Conservation (phyloP, 2,797 vertebrate species). For the Micropoecilia bifurca region DNA sequence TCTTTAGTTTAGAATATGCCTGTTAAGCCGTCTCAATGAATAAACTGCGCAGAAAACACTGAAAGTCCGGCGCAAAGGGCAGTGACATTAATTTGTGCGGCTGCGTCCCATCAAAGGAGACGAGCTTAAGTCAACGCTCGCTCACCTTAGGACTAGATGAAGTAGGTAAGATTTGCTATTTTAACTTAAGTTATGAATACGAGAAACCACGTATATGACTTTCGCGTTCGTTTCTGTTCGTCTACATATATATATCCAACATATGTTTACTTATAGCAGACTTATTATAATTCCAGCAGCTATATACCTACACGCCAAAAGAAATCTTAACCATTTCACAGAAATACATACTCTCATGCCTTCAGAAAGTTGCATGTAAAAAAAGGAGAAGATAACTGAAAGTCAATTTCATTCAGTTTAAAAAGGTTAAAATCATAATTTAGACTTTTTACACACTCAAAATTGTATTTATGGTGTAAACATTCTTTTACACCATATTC, state of each 20-base stretch:
- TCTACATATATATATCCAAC: background rate
- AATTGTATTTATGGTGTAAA: background rate
- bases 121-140: background rate
- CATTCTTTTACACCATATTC: no score
- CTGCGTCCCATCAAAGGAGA: slow-evolving; percentile 1
- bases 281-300: background rate
- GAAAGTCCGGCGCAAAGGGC: slow-evolving; percentile 38
- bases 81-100: slow-evolving; percentile 30
- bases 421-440: background rate
- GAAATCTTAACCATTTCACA: background rate
- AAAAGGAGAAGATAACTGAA: background rate
- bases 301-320: background rate
- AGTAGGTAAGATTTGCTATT: slow-evolving; percentile 17
- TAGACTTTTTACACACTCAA: background rate
- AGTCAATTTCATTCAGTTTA: background rate
- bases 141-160: background rate
- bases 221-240: background rate
- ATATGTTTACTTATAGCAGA: background rate
- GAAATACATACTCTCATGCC: background rate
- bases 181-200: background rate
- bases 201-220: rapidly evolving
- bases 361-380: background rate
- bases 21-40: slow-evolving; percentile 51
- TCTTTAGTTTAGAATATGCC: background rate
- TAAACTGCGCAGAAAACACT: slow-evolving; percentile 68